Conservation (phyloP, 2,113 vertebrate species). For the Pionites leucogaster region DNA sequence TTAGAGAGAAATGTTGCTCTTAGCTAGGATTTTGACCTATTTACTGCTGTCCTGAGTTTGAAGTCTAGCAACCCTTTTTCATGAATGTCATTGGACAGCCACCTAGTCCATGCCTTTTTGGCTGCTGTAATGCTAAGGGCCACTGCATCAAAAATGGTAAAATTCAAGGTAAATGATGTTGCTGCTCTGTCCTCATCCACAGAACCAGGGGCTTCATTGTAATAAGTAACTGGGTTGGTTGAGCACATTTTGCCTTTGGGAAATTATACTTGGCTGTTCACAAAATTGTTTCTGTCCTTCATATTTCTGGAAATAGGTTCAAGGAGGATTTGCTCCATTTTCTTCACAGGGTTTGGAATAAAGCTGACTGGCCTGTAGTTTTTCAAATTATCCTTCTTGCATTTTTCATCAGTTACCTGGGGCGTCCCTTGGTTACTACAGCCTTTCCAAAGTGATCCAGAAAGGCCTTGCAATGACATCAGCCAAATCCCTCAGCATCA, state of each 20-base stretch:
- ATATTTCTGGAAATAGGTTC: not conserved
- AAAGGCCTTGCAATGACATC: not conserved
- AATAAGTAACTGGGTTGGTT: not conserved
- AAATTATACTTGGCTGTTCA: not conserved
- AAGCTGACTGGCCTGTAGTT: not conserved
- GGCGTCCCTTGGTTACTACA: not conserved
- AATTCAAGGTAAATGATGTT: not conserved
- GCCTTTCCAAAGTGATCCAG: not conserved
- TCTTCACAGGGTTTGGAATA: not conserved
- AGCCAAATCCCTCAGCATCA: not conserved
- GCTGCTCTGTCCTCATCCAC: not conserved
- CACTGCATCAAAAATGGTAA: not conserved
- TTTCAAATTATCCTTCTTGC: not conserved
- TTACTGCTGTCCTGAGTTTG: not conserved
- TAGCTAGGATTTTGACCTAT: not conserved
- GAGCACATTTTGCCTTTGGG: not conserved
- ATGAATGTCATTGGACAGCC: not conserved
- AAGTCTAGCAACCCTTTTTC: not conserved
- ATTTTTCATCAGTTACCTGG: not conserved
- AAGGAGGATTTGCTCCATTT: constrained; percentile 3
- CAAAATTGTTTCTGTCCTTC: not conserved
- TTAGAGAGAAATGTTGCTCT: accelerated
- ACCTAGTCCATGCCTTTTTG: not conserved
- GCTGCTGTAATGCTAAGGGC: not conserved
- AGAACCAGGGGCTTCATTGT: not conserved